These are phyloP conservation scores for Neosilurus hyrtlii DNA, from an alignment of 2,797 vertebrate species.

Conservation along the genomic window DNA sequence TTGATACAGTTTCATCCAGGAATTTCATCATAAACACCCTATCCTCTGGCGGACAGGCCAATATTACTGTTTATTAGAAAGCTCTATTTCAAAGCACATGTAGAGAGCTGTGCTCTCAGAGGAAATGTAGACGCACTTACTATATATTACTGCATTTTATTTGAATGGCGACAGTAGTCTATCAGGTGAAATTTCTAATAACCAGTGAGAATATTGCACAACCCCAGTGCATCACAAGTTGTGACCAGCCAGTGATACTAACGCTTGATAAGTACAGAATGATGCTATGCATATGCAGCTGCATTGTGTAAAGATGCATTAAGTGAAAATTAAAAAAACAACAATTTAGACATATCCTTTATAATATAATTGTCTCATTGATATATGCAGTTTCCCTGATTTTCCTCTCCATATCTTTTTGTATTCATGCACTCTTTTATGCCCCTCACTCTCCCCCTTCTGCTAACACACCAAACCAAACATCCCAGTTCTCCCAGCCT, in stretches of 20 bases:
- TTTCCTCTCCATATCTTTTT: conserved; percentile 5
- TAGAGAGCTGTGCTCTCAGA: conserved; percentile 13
- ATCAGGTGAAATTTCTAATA: conserved; percentile 10
- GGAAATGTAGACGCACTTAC: conserved; percentile 24
- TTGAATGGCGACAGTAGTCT: conserved; percentile 8
- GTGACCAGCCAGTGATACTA: background rate
- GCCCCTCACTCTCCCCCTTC: background rate
- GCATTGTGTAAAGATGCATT: conserved; percentile 34
- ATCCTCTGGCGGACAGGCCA: conserved; percentile 17
- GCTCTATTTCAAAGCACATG: background rate
- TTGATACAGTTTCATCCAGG: conserved; percentile 21
- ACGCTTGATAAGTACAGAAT: conserved; percentile 21
- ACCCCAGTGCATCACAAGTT: background rate
- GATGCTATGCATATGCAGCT: background rate
- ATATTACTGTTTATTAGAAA: conserved; percentile 36
- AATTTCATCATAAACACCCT: conserved; percentile 36
- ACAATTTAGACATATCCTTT: conserved; percentile 32
- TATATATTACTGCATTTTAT: conserved; percentile 14
- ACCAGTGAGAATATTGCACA: background rate
- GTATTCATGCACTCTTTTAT: too few species aligned
- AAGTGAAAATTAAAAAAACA: conserved; percentile 34
- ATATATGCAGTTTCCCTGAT: background rate
- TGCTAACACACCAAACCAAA: conserved; percentile 38
- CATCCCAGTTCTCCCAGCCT: conserved; percentile 59
- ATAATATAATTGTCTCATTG: conserved; percentile 30